phyloP scores from a whole-genome alignment of 2,113 vertebrate species.

The Leiothrix lutea region DNA sequence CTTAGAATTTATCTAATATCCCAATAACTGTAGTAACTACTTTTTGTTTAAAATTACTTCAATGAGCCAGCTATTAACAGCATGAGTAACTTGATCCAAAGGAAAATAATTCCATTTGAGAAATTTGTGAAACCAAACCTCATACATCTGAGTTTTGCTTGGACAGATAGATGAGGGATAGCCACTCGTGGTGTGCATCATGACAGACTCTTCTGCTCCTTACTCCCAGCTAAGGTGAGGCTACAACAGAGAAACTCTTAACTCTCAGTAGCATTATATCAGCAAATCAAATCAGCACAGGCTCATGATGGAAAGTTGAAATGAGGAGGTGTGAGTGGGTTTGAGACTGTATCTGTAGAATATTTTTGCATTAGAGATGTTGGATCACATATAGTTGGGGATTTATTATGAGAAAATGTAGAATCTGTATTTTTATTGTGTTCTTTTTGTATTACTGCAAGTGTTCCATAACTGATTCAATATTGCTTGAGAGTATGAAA shows the following conservation, averaged over 20 bases:
- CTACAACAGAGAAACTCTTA: background rate
- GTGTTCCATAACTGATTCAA: background rate
- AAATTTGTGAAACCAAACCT: background rate
- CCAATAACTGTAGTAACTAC: background rate
- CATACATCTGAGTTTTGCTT: background rate
- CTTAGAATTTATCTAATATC: background rate
- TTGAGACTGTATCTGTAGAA: background rate
- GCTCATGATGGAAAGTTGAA: background rate
- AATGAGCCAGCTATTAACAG: background rate
- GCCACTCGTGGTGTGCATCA: fast-evolving
- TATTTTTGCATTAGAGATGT: background rate
- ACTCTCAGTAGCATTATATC: background rate
- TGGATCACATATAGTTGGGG: background rate
- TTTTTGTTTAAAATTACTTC: background rate
- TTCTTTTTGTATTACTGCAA: background rate
- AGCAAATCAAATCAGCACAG: background rate
- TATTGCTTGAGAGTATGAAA: background rate
- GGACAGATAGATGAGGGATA: background rate
- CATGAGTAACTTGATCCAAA: background rate
- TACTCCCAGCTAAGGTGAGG: background rate
- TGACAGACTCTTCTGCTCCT: background rate
- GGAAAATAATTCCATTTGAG: background rate
- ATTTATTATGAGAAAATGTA: background rate
- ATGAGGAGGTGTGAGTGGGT: background rate
- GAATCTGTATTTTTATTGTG: background rate